phyloP scores from a whole-genome alignment of 2,797 vertebrate species.

The Morus bassanus region DNA sequence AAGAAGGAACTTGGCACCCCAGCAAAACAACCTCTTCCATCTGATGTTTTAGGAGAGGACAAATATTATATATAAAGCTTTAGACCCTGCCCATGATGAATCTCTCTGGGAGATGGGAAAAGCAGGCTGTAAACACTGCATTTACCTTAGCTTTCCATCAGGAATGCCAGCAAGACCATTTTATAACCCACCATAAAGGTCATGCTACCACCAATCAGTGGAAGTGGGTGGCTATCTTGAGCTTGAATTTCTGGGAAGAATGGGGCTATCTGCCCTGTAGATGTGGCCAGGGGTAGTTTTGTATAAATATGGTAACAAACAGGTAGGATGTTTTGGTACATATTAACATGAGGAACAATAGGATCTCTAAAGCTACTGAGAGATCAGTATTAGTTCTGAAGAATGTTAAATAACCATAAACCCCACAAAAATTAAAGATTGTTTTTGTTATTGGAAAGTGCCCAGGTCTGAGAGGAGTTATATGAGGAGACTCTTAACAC shows the following conservation, averaged over 20 bases:
- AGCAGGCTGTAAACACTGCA: neutral
- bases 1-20: neutral
- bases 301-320: neutral
- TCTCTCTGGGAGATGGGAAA: neutral
- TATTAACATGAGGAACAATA: neutral
- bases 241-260: neutral
- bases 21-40: neutral
- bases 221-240: neutral
- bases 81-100: neutral
- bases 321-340: neutral
- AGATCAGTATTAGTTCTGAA: neutral
- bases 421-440: neutral
- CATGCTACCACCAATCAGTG: neutral
- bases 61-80: neutral
- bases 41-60: neutral
- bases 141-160: neutral
- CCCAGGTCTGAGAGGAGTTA: neutral
- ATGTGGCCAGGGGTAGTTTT: neutral
- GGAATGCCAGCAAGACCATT: neutral
- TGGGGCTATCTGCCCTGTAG: neutral
- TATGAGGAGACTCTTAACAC: neutral
- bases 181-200: neutral
- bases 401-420: neutral
- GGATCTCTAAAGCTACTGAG: neutral
- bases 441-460: neutral